Evolutionary conservation across 2,888 invertebrate genomes (phyloP), one percentile per base, ranked within the genome.

Genomic region (Xylota sylvarum): DNA sequence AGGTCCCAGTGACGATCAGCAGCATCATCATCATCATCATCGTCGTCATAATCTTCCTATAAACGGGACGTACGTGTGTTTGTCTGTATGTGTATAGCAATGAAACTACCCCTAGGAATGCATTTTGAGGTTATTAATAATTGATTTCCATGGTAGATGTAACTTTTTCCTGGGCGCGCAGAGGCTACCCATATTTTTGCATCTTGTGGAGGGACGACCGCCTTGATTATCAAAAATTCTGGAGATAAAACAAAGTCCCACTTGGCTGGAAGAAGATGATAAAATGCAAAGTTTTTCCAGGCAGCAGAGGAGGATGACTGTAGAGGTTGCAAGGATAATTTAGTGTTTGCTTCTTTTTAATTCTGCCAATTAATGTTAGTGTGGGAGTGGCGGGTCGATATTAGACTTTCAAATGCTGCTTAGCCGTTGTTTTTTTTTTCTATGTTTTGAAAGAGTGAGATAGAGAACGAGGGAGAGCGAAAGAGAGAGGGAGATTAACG

Each of bases 111-210:
- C 37, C 19, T 27, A 76, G 37, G 70, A 73, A 56, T 80, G 76
- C 86, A 86, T 56, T 72, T 78, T 65, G 52, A 67, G 72, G 82
- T 69, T 67, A 50, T 86, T 73, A 72, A 86, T 82, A 86, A 86
- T 86, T 86, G 77, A 67, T 77, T 78, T 60, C 46, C 81, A 76
- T 56, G 17, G 65, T 76, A 32, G 62, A 43, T 58, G 70, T 48
- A 60, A 50, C 64, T 76, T 64, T 23, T 55, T 32, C 9, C 30
- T 14, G 37, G 50, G 10, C n/a, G 14, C 17, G 19, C 35, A 35
- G 19, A 17, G 58, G 10, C 40, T 40, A 46, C 43, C 12, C 55
- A 74, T 40, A 70, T 69, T 85, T 65, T 43, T 80, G 56, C 80
- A 80, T 80, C 60, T 50, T 67, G 46, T 7, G 27, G 48, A n/a